Evolutionary conservation across 2,888 invertebrate species (phyloP), one percentile per base, ranked within the genome.

Genomic region (Pharmacophagus antenor): DNA sequence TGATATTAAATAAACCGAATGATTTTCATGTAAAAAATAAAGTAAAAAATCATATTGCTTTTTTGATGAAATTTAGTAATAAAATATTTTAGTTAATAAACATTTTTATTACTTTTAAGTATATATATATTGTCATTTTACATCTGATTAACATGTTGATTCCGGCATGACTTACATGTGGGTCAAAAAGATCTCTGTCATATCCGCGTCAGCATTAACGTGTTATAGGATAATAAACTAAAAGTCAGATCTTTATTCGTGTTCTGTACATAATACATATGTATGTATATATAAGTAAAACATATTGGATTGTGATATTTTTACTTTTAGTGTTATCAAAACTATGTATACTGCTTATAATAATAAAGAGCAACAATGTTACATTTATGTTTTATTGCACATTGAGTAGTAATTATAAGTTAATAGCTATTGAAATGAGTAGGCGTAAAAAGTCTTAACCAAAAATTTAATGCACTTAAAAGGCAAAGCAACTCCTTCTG

Each of bases 271-370:
- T 58, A 58, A 51, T 49, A 42, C 50, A 53, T 61, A 56, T 46
- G 8, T 18, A 17, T 18, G 18, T 48, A 60, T 63, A 42, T 56
- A 44, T 49, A 58, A 52, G 52, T 58, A 47, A 58, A 51, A 61
- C 22, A 59, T 65, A 69, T 67, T 73, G 70, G 68, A 82, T 61
- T 61, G 82, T 84, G 81, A 84, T 83, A 83, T 84, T 81, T 61
- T 79, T 79, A 74, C 71, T 77, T 76, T 69, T 77, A 75, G 70
- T 72, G 70, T 51, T 68, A 62, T 67, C 63, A 65, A 61, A 15
- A 47, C 56, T 64, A 67, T 63, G 58, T 63, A 65, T 65, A 67
- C 52, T 66, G 71, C 73, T 71, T 70, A 67, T 57, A 56, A 62
- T 60, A 71, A 69, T 65, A 67, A 67, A 68, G 49, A 56, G 42